phyloP scores from a whole-genome alignment of 2,888 invertebrate species.

The Tanypteryx hageni region DNA sequence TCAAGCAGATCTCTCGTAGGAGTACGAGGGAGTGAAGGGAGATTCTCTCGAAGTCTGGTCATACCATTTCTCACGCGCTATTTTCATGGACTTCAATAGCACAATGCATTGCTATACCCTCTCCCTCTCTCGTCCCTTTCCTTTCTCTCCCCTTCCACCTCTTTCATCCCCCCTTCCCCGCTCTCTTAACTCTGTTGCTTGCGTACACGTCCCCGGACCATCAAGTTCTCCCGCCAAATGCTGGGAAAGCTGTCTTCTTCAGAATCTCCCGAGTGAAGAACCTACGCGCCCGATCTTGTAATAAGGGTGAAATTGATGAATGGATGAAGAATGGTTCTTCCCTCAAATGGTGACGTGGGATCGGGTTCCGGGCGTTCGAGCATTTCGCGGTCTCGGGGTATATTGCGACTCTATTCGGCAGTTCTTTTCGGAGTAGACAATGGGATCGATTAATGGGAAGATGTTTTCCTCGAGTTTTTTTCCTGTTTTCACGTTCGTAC shows the following conservation, averaged over 20 bases:
- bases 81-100: conserved; percentile 30
- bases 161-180: too few relatives aligned
- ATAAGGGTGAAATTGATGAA: too few relatives aligned
- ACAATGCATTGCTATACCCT: neutral
- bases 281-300: neutral
- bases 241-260: conserved; percentile 15
- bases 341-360: too few relatives aligned
- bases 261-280: neutral
- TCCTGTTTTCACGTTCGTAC: too few relatives aligned
- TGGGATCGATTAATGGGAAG: too few relatives aligned
- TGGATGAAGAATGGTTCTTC: too few relatives aligned
- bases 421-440: too few relatives aligned
- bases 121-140: neutral
- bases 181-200: neutral
- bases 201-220: neutral
- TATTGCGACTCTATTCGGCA: too few relatives aligned
- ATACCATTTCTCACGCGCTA: conserved; percentile 39
- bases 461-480: too few relatives aligned
- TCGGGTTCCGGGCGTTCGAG: too few relatives aligned
- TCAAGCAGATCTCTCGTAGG: conserved; percentile 6
- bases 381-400: too few relatives aligned
- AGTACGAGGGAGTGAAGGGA: neutral
- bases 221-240: neutral
- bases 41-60: neutral
- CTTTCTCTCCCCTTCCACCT: neutral